These are phyloP conservation scores for Ornithoptera alexandrae DNA, from an alignment of 2,888 invertebrate genomes.

Conservation along the genomic window DNA sequence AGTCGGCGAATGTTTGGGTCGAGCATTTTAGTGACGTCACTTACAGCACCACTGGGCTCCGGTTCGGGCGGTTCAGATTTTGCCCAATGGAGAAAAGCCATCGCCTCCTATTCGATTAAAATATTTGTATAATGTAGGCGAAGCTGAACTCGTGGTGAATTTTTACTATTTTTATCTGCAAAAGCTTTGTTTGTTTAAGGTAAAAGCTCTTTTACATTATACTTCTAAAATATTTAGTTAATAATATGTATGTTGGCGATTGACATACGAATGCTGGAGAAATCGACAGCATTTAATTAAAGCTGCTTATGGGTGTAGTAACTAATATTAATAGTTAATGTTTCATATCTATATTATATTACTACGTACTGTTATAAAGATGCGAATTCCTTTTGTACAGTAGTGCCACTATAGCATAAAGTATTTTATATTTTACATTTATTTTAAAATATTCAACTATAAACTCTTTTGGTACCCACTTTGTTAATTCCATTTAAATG, in stretches of 20 bases:
- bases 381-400: slow-evolving; percentile 20
- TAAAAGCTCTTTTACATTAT: slow-evolving; percentile 15
- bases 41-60: slow-evolving; percentile 74
- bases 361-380: neutral
- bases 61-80: slow-evolving; percentile 68
- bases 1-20: slow-evolving; percentile 54
- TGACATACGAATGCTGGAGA: neutral
- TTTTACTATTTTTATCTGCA: slow-evolving; percentile 35
- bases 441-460: neutral
- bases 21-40: slow-evolving; percentile 63
- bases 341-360: slow-evolving; percentile 14
- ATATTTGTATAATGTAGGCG: slow-evolving; percentile 54
- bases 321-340: slow-evolving; percentile 6
- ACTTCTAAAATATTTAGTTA: neutral
- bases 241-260: neutral
- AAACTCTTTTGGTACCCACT: too few species aligned
- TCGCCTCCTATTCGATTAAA: slow-evolving; percentile 74
- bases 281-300: neutral
- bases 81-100: slow-evolving; percentile 70
- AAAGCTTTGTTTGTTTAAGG: slow-evolving; percentile 33
- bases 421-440: neutral
- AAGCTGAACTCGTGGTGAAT: slow-evolving; percentile 50
- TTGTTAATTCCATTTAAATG: too few species aligned
- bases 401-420: slow-evolving; percentile 13
- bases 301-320: neutral